Evolutionary conservation across 2,888 invertebrate genomes (phyloP).

Genomic region (Drosophila niveifrons): DNA sequence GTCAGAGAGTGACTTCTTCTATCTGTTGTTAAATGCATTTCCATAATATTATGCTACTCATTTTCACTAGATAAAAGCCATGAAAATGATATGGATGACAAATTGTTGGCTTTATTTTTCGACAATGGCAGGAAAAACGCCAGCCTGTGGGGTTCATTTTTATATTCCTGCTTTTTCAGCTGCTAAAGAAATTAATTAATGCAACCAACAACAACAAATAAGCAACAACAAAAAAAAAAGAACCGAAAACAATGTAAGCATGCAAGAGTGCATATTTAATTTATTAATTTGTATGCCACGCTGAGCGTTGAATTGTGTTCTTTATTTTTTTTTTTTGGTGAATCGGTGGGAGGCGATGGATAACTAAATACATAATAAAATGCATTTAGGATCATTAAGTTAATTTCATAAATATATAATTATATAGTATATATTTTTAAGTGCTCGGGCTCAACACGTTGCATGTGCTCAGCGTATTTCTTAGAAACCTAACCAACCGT

Average conservation of each 20-base stretch:
- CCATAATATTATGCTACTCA: neutral
- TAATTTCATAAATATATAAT: constrained; percentile 78
- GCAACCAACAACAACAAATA: constrained; percentile 6
- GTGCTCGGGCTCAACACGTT: constrained; percentile 51
- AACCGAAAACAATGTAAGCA: constrained; percentile 35
- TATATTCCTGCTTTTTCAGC: constrained; percentile 10
- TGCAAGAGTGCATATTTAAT: constrained; percentile 49
- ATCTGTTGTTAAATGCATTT: neutral
- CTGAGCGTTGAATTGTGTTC: constrained; percentile 30
- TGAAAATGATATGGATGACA: constrained; percentile 14
- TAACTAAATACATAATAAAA: constrained; percentile 68
- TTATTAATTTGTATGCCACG: constrained; percentile 72
- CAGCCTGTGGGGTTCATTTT: neutral
- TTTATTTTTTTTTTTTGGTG: neutral
- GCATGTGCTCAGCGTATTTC: constrained; percentile 68
- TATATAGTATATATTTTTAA: constrained; percentile 62
- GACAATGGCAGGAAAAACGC: constrained; percentile 1
- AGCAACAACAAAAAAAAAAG: too few species aligned
- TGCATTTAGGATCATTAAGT: constrained; percentile 76
- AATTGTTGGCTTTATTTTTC: constrained; percentile 9
- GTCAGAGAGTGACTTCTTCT: constrained; percentile 1
- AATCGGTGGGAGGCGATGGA: constrained; percentile 34
- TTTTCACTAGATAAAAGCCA: constrained; percentile 6
- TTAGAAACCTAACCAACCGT: constrained; percentile 77
- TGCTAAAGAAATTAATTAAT: constrained; percentile 23